Evolutionary conservation across 2,113 vertebrate species (phyloP).

Genomic region (Rattus rattus): DNA sequence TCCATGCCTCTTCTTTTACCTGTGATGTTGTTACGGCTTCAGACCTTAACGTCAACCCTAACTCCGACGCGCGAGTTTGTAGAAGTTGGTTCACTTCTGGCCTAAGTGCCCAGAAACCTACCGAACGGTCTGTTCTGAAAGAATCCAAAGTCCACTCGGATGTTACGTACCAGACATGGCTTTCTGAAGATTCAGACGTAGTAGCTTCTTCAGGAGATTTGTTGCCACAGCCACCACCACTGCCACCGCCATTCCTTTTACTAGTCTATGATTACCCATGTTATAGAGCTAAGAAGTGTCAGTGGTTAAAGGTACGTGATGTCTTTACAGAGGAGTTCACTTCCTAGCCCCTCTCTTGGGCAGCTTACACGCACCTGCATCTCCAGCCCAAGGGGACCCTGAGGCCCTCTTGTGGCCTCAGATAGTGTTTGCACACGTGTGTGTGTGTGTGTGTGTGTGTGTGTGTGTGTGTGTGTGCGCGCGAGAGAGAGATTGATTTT

Average conservation of each 20-base stretch:
- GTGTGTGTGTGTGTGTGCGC: background rate
- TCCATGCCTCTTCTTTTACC: background rate
- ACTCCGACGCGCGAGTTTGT: background rate
- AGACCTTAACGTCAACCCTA: background rate
- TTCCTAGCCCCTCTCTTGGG: background rate
- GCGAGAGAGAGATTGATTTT: background rate
- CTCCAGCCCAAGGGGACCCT: background rate
- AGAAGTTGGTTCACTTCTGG: background rate
- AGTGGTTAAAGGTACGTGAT: background rate
- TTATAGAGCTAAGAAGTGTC: too few species aligned
- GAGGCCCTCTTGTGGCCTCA: background rate
- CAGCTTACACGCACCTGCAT: background rate
- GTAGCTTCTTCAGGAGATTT: background rate
- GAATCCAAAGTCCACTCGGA: background rate
- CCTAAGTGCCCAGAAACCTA: background rate
- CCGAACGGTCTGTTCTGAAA: background rate
- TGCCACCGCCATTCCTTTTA: background rate
- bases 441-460: background rate
- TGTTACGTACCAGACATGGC: background rate
- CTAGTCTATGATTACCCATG: background rate
- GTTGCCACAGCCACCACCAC: background rate
- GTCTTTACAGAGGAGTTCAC: background rate
- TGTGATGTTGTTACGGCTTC: background rate
- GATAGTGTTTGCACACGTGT: background rate
- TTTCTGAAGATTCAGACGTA: background rate